Conservation (phyloP, 37 sponge, comb jelly and placozoan genomes). For the Dysidea cf. avara region DNA sequence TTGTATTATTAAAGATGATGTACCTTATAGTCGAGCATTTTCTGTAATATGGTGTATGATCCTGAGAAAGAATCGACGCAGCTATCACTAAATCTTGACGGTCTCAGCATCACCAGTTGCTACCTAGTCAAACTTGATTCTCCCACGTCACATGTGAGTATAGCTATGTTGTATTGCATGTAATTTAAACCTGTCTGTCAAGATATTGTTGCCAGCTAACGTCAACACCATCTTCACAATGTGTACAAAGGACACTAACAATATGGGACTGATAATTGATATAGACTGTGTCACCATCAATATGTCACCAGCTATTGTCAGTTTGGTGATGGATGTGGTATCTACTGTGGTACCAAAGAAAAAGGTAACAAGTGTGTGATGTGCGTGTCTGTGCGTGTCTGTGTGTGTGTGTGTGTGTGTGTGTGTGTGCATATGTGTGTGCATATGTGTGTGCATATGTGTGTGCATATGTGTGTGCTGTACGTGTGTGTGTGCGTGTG, state of each 20-base stretch:
- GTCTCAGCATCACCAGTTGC: slow-evolving; percentile 47
- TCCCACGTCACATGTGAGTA: slow-evolving; percentile 47
- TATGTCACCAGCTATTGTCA: slow-evolving; percentile 64
- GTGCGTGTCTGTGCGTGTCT: too few species aligned
- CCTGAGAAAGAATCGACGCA: slow-evolving; percentile 27
- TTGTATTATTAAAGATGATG: too few species aligned
- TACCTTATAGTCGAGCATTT: too few species aligned
- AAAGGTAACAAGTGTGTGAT: background rate
- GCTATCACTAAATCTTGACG: slow-evolving; percentile 25
- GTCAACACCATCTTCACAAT: background rate
- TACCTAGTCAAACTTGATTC: slow-evolving; percentile 47
- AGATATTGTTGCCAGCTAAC: background rate
- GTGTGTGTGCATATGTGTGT: slow-evolving; percentile 18
- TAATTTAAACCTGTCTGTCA: background rate
- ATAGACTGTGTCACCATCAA: slow-evolving; percentile 44
- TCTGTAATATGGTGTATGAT: too few species aligned
- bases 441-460: slow-evolving; percentile 1
- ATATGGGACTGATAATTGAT: slow-evolving; percentile 30
- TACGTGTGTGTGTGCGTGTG: too few species aligned
- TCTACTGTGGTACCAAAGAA: slow-evolving; percentile 40
- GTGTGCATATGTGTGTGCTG: too few species aligned
- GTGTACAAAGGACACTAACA: background rate
- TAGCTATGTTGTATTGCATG: background rate
- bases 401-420: background rate
- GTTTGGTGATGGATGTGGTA: slow-evolving; percentile 61